phyloP scores from a whole-genome alignment of 1,140 invertebrate genomes.

The Bombus terrestris region DNA sequence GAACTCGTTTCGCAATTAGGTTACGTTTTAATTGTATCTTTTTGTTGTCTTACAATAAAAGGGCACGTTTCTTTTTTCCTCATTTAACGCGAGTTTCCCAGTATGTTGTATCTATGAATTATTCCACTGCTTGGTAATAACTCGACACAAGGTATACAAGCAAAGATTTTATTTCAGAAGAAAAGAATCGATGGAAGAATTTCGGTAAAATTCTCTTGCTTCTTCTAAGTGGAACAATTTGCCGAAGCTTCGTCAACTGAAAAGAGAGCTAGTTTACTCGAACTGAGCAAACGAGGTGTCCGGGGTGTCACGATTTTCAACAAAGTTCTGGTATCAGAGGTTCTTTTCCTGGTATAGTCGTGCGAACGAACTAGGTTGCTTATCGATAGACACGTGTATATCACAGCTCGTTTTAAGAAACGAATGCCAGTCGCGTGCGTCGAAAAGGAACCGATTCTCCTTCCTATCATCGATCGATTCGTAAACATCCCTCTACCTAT shows the following conservation, averaged over 20 bases:
- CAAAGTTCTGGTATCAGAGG: background rate
- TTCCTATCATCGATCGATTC: background rate
- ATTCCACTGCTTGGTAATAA: too few species aligned
- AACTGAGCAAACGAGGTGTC: background rate
- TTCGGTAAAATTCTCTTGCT: too few species aligned
- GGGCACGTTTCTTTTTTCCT: too few species aligned
- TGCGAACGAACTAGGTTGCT: constrained; percentile 21
- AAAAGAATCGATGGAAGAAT: background rate
- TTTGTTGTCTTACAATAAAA: too few species aligned
- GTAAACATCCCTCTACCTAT: background rate
- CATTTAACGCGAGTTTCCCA: too few species aligned
- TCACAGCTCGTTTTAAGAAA: background rate
- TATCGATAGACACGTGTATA: constrained; percentile 32
- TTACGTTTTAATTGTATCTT: too few species aligned
- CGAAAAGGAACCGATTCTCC: constrained; percentile 1
- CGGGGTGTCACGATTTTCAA: background rate
- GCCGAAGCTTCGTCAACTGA: background rate
- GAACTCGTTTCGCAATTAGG: background rate
- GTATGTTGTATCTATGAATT: too few species aligned
- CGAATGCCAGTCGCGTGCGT: constrained; percentile 30
- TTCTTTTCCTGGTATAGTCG: constrained; percentile 12
- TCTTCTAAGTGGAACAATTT: background rate
- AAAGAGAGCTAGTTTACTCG: background rate
- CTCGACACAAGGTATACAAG: too few species aligned
- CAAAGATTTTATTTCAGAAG: background rate